phyloP scores from a whole-genome alignment of 2,888 invertebrate species.

The Hyposoter dolosus region DNA sequence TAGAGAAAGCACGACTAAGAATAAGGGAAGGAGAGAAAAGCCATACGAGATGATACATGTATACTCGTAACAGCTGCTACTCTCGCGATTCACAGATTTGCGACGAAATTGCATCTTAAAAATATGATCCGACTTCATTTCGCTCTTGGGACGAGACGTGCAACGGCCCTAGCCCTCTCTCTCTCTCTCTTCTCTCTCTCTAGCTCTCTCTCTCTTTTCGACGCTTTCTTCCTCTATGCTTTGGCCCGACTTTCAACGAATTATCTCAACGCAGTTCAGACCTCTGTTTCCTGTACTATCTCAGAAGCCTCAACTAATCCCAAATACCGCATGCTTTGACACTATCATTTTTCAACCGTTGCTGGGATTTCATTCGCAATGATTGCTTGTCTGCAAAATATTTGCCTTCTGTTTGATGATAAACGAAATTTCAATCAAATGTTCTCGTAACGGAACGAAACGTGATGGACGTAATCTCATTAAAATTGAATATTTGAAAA shows the following conservation, averaged over 20 bases:
- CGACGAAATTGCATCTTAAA: constrained; percentile 82
- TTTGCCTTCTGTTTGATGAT: neutral
- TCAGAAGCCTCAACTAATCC: neutral
- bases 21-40: constrained; percentile 24
- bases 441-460: neutral
- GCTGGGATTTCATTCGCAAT: neutral
- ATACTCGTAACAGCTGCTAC: constrained; percentile 74
- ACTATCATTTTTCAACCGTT: neutral
- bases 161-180: constrained; percentile 63
- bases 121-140: constrained; percentile 82
- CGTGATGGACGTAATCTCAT: neutral
- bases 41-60: constrained; percentile 44
- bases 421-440: neutral
- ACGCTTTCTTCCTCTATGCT: neutral
- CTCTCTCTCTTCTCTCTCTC: neutral
- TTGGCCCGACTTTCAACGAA: neutral
- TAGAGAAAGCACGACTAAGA: constrained; percentile 44
- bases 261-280: neutral
- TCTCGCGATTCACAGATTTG: constrained; percentile 78
- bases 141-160: constrained; percentile 57
- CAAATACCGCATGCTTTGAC: neutral
- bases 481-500: neutral
- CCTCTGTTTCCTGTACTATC: constrained; percentile 16
- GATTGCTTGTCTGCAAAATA: neutral
- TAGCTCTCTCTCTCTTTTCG: neutral